Base-by-base conservation (phyloP, 2,888 invertebrate genomes). In the Dicranocentrus wangi region DNA sequence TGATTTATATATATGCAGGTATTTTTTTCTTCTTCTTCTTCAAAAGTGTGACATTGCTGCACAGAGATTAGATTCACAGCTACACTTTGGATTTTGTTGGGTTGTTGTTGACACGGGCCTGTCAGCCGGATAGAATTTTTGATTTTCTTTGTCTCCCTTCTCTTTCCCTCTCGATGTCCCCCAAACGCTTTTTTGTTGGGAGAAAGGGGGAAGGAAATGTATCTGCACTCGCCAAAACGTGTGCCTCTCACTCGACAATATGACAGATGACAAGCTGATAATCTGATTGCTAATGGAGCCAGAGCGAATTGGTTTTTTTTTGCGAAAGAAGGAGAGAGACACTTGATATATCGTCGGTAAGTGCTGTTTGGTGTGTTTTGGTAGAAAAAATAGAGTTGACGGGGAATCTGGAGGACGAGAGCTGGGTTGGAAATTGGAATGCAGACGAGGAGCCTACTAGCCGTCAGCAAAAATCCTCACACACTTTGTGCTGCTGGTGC, bases 261-360 rank as follows among this genome's bases (percentile, higher is more conserved):
- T 61, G 77, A 77, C 77, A 77, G 69, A 61, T 69, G 77, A 77
- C 77, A 77, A 77, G 77, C 39, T 61, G 61, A 65, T 27, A 21
- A 65, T 61, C 61, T 65, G 65, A 43, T 65, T 43, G 42, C 42
- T 65, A 43, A 13, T 43, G 28, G 10, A 10, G 32, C 28, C 28
- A 60, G n/a, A 3, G 28, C 8, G 7, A 47, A 47, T 3, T 47
- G n/a, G 1, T 27, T 27, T 60, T 28, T 25, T 60, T 55, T n/a
- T n/a, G n/a, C n/a, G 23, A 21, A 19, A 55, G 10, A 5, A 55
- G 23, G 55, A 21, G 47, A 47, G 7, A 10, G 3, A 10, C 47
- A 47, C 5, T 10, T 3, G n/a, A 15, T 5, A 10, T n/a, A 47
- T 47, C 47, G 47, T 13, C 47, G 10, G 32, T 7, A 32, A 7